These are phyloP conservation scores for Drosophila ogumai DNA, from an alignment of 1,140 invertebrate genomes.

Conservation along the genomic window DNA sequence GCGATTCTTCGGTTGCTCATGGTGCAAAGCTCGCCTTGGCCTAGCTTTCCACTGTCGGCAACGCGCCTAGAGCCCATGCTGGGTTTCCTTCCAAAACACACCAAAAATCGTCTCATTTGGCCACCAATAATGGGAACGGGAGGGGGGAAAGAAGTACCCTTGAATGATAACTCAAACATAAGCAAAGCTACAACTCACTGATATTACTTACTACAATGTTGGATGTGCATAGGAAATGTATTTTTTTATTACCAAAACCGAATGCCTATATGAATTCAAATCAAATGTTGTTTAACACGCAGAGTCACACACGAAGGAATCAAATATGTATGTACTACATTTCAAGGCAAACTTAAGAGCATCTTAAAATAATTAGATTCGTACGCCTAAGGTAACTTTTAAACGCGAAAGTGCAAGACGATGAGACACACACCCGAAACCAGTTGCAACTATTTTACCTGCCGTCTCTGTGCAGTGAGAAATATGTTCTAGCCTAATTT, in stretches of 20 bases:
- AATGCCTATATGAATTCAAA: slow-evolving; percentile 43
- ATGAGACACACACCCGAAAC: slow-evolving; percentile 47
- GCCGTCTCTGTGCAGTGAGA: slow-evolving; percentile 15
- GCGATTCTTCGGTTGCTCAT: slow-evolving; percentile 38
- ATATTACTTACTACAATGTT: slow-evolving; percentile 74
- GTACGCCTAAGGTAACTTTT: slow-evolving; percentile 43
- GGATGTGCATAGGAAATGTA: slow-evolving; percentile 68
- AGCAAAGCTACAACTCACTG: slow-evolving; percentile 68
- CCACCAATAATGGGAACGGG: slow-evolving; percentile 43
- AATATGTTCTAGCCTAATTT: slow-evolving; percentile 52
- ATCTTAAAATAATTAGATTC: slow-evolving; percentile 54
- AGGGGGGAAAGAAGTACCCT: slow-evolving; percentile 14
- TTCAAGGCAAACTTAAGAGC: slow-evolving; percentile 43
- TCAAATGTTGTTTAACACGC: slow-evolving; percentile 61
- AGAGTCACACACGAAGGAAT: slow-evolving; percentile 43
- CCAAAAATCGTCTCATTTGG: slow-evolving; percentile 76
- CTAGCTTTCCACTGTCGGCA: slow-evolving; percentile 59
- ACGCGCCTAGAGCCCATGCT: slow-evolving; percentile 5
- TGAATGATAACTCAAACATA: slow-evolving; percentile 42
- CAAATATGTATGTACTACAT: slow-evolving; percentile 55
- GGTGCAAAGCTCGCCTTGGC: slow-evolving; percentile 33
- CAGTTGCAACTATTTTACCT: slow-evolving; percentile 51
- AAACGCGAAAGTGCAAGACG: slow-evolving; percentile 51
- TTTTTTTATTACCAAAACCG: slow-evolving; percentile 65
- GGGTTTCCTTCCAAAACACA: background rate